Evolutionary conservation across 2,113 vertebrate genomes (phyloP), one percentile per base, ranked within the genome.

Genomic region (Cariama cristata): DNA sequence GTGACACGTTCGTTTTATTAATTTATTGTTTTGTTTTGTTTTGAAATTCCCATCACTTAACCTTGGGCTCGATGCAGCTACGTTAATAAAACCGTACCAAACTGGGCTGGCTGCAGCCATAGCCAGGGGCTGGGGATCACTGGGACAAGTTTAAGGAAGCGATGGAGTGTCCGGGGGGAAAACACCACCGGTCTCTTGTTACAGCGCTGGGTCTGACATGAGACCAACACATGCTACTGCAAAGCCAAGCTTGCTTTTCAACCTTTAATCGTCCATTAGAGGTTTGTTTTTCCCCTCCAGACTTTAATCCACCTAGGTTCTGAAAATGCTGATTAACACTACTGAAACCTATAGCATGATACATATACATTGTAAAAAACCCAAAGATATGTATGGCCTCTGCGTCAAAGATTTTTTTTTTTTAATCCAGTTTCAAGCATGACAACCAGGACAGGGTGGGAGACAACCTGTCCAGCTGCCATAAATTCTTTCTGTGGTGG

Each of bases 1-100:
- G 92, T 91, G 91, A 94, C 96, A 97, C 69, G 30, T 96, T 95
- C 94, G 80, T 94, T 95, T 96, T 97, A 94, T 96, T 92, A 95
- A 95, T 97, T 95, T 96, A 95, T 96, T 86, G 94, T 45, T 96
- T 59, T 73, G 67, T 64, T 79, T 93, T 73, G 82, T 82, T 96
- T 91, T 84, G 80, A 94, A 83, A 90, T 77, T 76, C 62, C 52
- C 19, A 38, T 90, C 95, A 97, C 92, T 86, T 95, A 94, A 96
- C 94, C 96, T 93, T 72, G 50, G 79, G 82, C 63, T 95, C 53
- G 69, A 40, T 5, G 50, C 50, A 93, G 74, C 66, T 91, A 60
- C 40, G 44, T 79, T 66, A 86, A 66, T 94, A 76, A 87, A 93
- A 62, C 27, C 3, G 0, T 32, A 75, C 76, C 73, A 27, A 79